A percentile compares a stretch with the other conserved stretches of the same genome.
Evolutionary conservation across 2,113 vertebrate species (phyloP).

Genomic region (Trochalopteron elliotii): DNA sequence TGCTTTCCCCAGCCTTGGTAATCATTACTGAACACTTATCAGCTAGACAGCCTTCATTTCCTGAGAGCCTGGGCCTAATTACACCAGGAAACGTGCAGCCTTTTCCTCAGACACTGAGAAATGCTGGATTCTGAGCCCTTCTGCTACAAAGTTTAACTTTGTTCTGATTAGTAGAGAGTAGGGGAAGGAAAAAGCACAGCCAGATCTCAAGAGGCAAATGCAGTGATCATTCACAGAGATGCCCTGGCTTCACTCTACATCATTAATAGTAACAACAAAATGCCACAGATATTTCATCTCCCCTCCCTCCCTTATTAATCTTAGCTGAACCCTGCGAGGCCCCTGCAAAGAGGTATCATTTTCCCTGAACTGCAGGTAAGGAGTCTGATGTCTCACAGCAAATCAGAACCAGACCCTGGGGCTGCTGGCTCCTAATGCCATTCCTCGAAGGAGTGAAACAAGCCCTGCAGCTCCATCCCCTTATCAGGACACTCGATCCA

Average conservation of each 20-base stretch:
- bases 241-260: not conserved
- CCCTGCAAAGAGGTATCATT: slow-evolving; percentile 23
- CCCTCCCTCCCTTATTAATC: not conserved
- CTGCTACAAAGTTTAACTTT: not conserved
- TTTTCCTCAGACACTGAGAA: slow-evolving; percentile 13
- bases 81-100: not conserved
- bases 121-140: not conserved
- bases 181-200: not conserved
- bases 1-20: not conserved
- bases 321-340: not conserved
- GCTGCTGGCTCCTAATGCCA: not conserved
- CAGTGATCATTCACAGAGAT: not conserved
- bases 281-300: not conserved
- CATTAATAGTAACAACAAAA: not conserved
- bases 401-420: slow-evolving; percentile 42
- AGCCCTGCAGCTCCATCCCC: not conserved
- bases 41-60: slow-evolving; percentile 56
- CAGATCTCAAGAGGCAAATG: not conserved
- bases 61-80: slow-evolving; percentile 63
- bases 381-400: not conserved
- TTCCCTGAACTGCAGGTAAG: slow-evolving; percentile 26
- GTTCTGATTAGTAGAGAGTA: not conserved
- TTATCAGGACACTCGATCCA: not conserved
- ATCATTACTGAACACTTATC: slow-evolving; percentile 57
- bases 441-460: not conserved